Percentiles rank a stretch among this genome's conserved stretches.
Conservation (phyloP, 2,113 vertebrate species). For the Podarcis cretensis region DNA sequence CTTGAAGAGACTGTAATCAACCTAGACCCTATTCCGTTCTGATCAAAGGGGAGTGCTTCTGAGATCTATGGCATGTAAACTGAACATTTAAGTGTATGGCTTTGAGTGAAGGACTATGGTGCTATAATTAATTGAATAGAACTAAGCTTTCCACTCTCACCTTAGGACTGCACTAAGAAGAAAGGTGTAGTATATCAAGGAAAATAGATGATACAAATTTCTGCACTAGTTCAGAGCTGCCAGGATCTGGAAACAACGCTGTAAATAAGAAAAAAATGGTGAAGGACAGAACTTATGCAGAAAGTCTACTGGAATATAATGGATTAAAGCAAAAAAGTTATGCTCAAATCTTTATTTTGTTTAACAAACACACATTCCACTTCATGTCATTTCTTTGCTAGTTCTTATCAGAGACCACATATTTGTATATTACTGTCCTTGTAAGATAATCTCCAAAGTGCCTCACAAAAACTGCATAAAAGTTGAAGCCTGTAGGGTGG, state of each 20-base stretch:
- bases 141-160: conserved; percentile 43
- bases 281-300: conserved; percentile 20
- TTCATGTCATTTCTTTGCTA: background rate
- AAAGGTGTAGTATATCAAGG: conserved; percentile 48
- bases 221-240: conserved; percentile 43
- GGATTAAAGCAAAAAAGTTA: conserved; percentile 14
- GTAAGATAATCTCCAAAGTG: background rate
- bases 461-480: background rate
- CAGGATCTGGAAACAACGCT: conserved; percentile 42
- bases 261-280: conserved; percentile 39
- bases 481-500: too few species aligned
- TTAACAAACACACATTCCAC: background rate
- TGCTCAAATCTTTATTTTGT: background rate
- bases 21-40: background rate
- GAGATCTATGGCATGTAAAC: background rate
- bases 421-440: background rate
- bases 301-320: conserved; percentile 33
- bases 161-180: conserved; percentile 48
- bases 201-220: conserved; percentile 54
- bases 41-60: background rate
- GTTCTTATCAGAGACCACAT: background rate
- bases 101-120: conserved; percentile 35
- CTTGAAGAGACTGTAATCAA: background rate
- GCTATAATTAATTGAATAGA: conserved; percentile 30
- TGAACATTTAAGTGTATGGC: background rate